These are phyloP conservation scores for Doris montereyensis DNA, from an alignment of 2,888 invertebrate genomes.

Conservation along the genomic window DNA sequence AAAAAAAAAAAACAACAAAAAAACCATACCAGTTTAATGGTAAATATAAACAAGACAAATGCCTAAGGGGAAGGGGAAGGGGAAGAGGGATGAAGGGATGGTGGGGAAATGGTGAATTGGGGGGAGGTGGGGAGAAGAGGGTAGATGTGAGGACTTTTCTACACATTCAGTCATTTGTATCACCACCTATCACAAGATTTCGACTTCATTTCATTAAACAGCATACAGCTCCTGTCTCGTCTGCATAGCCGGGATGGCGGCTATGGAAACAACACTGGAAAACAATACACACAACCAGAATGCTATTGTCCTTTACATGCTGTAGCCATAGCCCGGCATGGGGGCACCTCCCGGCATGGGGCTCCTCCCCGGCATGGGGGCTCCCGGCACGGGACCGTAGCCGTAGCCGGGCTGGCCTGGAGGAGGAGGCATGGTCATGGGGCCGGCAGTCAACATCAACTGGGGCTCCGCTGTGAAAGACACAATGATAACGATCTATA, in stretches of 20 bases:
- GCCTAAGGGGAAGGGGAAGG: too few species aligned
- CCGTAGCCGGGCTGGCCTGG: slow-evolving; percentile 46
- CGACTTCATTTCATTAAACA: background rate
- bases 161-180: background rate
- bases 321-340: slow-evolving; percentile 54
- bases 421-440: slow-evolving; percentile 69
- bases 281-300: background rate
- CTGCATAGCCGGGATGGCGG: background rate
- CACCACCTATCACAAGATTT: background rate
- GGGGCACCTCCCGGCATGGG: slow-evolving; percentile 41
- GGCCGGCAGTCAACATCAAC: slow-evolving; percentile 96
- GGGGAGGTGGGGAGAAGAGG: too few species aligned
- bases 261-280: background rate
- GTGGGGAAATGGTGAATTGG: too few species aligned
- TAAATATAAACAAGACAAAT: too few species aligned
- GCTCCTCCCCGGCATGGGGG: slow-evolving; percentile 7
- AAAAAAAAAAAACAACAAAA: too few species aligned
- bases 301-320: slow-evolving; percentile 52
- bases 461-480: slow-evolving; percentile 82
- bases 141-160: too few species aligned
- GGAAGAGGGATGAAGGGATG: too few species aligned
- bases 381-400: slow-evolving; percentile 27
- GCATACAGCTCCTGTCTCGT: background rate
- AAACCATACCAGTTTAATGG: too few species aligned
- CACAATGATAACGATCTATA: too few species aligned